Evolutionary conservation across 2,888 invertebrate genomes (phyloP), one percentile per base, ranked within the genome.

Genomic region (Acheta domesticus): DNA sequence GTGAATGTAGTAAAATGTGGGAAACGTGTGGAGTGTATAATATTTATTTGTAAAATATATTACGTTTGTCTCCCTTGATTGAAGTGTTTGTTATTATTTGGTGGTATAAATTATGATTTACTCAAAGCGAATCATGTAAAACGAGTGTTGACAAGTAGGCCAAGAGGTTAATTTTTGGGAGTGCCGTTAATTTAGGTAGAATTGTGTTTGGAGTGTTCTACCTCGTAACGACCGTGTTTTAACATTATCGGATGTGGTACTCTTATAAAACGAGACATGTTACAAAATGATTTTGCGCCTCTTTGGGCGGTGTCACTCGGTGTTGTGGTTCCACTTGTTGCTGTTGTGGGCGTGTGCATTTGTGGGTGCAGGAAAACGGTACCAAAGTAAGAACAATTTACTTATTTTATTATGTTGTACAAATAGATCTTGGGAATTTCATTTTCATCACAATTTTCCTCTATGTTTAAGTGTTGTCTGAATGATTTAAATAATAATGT

Each of bases 351-450:
- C 82, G 90, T 90, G 83, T 94, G 93, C 86, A 90, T 93, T 83
- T 93, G 93, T 86, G 91, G 91, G 86, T 93, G 93, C 87, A 91
- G 92, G 84, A 92, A 92, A 84, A 91, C 91, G 84, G 90, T 92
- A 85, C 93, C 92, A 85, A 94, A 93, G 93, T 93, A 89, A 91
- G 89, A 74, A 74, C 12, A 74, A 20, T 12, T 74, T 74, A 12
- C 74, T 36, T 36, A 14, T 74, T 74, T 16, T 11, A 16, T 74
- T 74, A 11, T 19, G 11, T 16, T 74, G 12, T 20, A 14, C n/a
- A 20, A 0, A 12, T 74, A 19, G 8, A 19, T 14, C 19, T 12
- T 1, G 12, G 11, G 16, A 20, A n/a, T 20, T 16, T 74, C 3
- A 74, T 12, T 74, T 8, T 36, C 36, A 36, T 36, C 36, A 4